Evolutionary conservation across 35 echinoderm and acorn worm species (phyloP).

Genomic region (Antedon bifida): DNA sequence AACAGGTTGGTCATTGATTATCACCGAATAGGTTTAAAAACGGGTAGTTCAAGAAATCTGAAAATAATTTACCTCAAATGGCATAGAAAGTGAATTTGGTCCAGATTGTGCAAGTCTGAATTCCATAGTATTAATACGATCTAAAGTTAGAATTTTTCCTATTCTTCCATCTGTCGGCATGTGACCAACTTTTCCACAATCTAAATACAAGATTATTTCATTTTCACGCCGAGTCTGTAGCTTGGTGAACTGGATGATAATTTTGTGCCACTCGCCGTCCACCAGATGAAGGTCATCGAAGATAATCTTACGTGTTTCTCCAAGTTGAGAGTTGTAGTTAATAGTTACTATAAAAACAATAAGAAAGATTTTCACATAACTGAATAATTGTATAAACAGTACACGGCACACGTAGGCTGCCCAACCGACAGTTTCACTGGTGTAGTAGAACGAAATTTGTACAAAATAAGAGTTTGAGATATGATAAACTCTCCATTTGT

Average conservation of each 20-base stretch:
- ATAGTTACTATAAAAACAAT: not conserved
- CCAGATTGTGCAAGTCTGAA: constrained; percentile 27
- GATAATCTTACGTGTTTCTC: not conserved
- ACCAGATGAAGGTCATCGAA: constrained; percentile 6
- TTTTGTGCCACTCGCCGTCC: constrained; percentile 35
- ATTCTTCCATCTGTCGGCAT: not conserved
- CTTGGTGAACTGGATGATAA: constrained; percentile 21
- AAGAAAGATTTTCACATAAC: no score
- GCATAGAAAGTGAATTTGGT: constrained; percentile 7
- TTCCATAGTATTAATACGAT: constrained; percentile 12
- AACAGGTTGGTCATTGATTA: no score
- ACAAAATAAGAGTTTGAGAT: no score
- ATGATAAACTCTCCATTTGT: no score
- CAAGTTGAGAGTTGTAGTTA: not conserved
- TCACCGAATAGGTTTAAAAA: no score
- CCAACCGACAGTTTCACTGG: no score
- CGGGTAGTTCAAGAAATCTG: no score
- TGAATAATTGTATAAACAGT: no score
- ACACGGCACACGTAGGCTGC: no score
- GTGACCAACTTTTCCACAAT: constrained; percentile 17
- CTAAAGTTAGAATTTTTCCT: constrained; percentile 8
- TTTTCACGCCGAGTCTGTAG: not conserved
- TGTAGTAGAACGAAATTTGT: no score
- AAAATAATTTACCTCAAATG: constrained; percentile 14
- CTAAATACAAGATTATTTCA: constrained; percentile 22